Evolutionary conservation across 2,113 vertebrate species (phyloP).

Genomic region (Carassius auratus): DNA sequence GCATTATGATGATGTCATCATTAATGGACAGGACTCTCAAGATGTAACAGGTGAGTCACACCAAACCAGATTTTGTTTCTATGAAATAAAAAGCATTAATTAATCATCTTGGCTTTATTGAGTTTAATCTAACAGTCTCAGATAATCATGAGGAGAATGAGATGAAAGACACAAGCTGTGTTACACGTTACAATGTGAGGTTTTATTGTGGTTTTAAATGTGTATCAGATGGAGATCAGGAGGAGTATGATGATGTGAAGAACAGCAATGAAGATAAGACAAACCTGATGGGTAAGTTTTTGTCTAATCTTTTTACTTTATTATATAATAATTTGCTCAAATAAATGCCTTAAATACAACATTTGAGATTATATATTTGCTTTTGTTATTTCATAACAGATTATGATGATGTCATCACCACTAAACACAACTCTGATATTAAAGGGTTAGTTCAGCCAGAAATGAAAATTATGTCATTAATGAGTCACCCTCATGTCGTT

Average conservation of each 20-base stretch:
- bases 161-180: background rate
- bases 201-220: background rate
- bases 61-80: too few relatives aligned
- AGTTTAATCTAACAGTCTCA: background rate
- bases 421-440: too few relatives aligned
- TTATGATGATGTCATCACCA: too few relatives aligned
- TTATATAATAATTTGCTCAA: too few relatives aligned
- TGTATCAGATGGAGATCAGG: constrained; percentile 16
- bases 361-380: too few relatives aligned
- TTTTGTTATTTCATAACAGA: too few relatives aligned
- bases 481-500: too few relatives aligned
- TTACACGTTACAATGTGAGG: background rate
- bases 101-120: background rate
- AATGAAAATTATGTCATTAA: too few relatives aligned
- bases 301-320: too few relatives aligned
- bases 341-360: too few relatives aligned
- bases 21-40: background rate
- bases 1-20: constrained; percentile 27
- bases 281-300: background rate
- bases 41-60: constrained; percentile 10
- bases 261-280: background rate
- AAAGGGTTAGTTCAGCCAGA: too few relatives aligned
- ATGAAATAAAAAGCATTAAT: too few relatives aligned
- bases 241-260: constrained; percentile 26
- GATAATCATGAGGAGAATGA: background rate